Conservation (phyloP, 2,113 vertebrate species). For the Pteruthius melanotis region DNA sequence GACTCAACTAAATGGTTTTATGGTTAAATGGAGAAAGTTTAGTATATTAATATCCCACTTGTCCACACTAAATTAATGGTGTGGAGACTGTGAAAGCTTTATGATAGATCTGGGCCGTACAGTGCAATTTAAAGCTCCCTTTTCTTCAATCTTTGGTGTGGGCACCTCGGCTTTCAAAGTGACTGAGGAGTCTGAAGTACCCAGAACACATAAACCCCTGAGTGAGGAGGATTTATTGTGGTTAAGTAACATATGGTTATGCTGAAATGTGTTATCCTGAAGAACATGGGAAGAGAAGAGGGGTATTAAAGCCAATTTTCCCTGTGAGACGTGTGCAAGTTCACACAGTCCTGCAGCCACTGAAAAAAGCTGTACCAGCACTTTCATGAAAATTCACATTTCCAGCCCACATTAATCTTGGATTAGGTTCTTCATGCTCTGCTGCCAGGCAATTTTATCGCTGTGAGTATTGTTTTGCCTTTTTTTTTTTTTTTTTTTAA, state of each 20-base stretch:
- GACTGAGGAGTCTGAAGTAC: not conserved
- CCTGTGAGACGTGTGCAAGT: not conserved
- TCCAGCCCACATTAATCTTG: not conserved
- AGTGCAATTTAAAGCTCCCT: not conserved
- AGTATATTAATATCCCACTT: slow-evolving; percentile 23
- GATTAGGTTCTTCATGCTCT: not conserved
- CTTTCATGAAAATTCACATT: not conserved
- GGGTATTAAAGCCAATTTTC: not conserved
- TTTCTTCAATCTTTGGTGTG: not conserved
- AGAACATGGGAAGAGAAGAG: not conserved
- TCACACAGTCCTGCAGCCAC: not conserved
- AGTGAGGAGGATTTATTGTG: not conserved
- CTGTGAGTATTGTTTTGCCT: not conserved
- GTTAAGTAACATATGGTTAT: not conserved
- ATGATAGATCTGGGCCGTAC: not conserved
- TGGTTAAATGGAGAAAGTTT: not conserved
- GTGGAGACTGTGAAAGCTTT: not conserved
- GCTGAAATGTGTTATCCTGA: not conserved
- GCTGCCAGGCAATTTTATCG: not conserved
- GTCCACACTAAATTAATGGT: not conserved
- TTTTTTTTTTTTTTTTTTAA: not conserved
- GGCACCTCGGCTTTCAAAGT: not conserved
- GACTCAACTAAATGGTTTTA: slow-evolving; percentile 20
- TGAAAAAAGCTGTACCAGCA: not conserved
- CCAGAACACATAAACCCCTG: not conserved